Evolutionary conservation across 2,888 invertebrate genomes (phyloP), one percentile per base, ranked within the genome.

Genomic region (Trachelus iudaicus): DNA sequence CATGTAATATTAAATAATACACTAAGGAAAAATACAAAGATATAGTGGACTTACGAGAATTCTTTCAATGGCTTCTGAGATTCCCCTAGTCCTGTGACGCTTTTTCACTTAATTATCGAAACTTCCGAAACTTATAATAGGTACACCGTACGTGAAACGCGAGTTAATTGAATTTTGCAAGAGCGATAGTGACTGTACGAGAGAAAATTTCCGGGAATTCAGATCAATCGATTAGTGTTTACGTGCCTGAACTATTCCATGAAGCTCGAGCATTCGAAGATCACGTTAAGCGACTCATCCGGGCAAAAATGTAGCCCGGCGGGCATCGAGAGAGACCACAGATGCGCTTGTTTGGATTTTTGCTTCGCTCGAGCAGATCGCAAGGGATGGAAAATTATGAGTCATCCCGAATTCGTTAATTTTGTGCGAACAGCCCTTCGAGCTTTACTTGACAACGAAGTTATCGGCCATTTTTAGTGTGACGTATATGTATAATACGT

Each of bases 281-380:
- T 83, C 79, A 81, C 76, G 79, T 82, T 79, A 80, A 23, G 75
- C 75, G 75, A 77, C 79, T 77, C 79, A 82, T 73, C 80, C 78
- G 79, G 69, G 77, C 76, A 75, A 78, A 76, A 71, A 56, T 76
- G 34, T 69, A 75, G 78, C 75, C 73, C 74, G 76, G 79, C 31
- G 33, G 33, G 31, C 15, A 56, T 77, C 74, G 40, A 78, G 81
- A 81, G 81, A 79, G 73, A 73, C 79, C 80, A 80, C 85, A 84
- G 84, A 85, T 85, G 84, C 83, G 81, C 81, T 80, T 85, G 85
- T 86, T 85, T 84, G 82, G 80, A 85, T 84, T 85, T 87, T 86
- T 83, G 81, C 80, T 80, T 79, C 84, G 82, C 80, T 84, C 83
- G 85, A 85, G 84, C 84, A 81, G 82, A 75, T 80, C 78, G 77